Percentiles rank a stretch among this genome's conserved stretches.
Conservation (phyloP, 2,888 invertebrate genomes). For the Chrysomela aeneicollis region DNA sequence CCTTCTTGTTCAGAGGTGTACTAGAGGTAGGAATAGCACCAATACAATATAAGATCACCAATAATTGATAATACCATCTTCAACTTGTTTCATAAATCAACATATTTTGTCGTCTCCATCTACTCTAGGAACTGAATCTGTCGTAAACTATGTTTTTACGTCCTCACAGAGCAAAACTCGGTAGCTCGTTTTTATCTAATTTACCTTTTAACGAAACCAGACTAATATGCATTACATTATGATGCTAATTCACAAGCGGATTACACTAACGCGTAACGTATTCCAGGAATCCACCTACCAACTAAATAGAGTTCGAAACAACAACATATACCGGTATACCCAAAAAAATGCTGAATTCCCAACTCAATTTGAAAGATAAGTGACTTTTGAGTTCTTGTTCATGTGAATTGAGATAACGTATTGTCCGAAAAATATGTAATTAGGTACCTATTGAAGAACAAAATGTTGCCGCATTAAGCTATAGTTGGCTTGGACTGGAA, state of each 20-base stretch:
- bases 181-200: conserved; percentile 5
- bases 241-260: conserved; percentile 14
- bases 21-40: too few species aligned
- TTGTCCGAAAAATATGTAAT: too few species aligned
- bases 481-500: too few species aligned
- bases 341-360: too few species aligned
- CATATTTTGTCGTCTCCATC: background rate
- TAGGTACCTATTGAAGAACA: too few species aligned
- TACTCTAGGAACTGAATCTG: background rate
- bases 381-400: too few species aligned
- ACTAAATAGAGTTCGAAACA: conserved; percentile 8
- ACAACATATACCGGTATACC: too few species aligned
- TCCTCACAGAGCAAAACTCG: conserved; percentile 3
- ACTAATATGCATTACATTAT: conserved; percentile 12
- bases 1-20: too few species aligned
- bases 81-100: background rate
- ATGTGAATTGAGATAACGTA: too few species aligned
- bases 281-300: background rate
- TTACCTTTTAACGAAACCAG: conserved; percentile 16
- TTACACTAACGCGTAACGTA: background rate
- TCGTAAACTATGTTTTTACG: background rate
- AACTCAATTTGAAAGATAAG: too few species aligned
- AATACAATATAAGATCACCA: too few species aligned
- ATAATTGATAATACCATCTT: background rate
- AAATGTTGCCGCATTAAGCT: too few species aligned